Base-by-base conservation (phyloP, 1,140 invertebrate species). In the Pseudobourletiella spinata region DNA sequence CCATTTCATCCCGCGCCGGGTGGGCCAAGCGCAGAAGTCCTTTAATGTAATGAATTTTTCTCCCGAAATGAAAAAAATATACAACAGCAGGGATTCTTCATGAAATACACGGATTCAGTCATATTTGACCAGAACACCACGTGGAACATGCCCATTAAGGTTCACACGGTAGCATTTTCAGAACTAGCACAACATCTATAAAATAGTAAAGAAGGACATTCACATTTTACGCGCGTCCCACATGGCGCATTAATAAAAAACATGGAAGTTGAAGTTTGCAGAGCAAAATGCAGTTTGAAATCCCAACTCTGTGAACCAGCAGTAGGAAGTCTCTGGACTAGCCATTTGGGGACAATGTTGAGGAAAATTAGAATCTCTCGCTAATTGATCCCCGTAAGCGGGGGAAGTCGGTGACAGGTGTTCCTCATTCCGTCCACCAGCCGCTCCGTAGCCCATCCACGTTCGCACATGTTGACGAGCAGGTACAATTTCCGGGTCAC, bases 401-500 rank as follows among this genome's bases (percentile, higher is more conserved):
- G 42, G 25, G 50, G 24, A 20, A 32, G 51, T 35, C 48, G 51
- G n/a, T n/a, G n/a, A 61, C 67, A 69, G 50, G 62, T 66, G 61
- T 44, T 43, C 16, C 32, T 44, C 64, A 69, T 66, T 18, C 61
- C 67, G n/a, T 62, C 50, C n/a, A 64, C 28, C 35, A 69, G 64
- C 20, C 29, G 24, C 44, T 69, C 58, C 14, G 59, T 28, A 16
- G 55, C 28, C 57, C 59, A 66, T 18, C 64, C 64, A 20, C 58
- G 58, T 59, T 69, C 67, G 50, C 67, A 69, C 54, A 66, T 52
- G 51, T 69, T 69, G 42, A 66, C 67, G n/a, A 69, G 30, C 30
- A 69, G 46, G 51, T 69, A 64, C 28, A 69, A 50, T 48, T 66
- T 64, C 39, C 59, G 28, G 42, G 61, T 64, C 35, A 66, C 64